These are phyloP conservation scores for Spongilla lacustris DNA, from an alignment of 37 sponge, comb jelly and placozoan genomes.

Conservation along the genomic window DNA sequence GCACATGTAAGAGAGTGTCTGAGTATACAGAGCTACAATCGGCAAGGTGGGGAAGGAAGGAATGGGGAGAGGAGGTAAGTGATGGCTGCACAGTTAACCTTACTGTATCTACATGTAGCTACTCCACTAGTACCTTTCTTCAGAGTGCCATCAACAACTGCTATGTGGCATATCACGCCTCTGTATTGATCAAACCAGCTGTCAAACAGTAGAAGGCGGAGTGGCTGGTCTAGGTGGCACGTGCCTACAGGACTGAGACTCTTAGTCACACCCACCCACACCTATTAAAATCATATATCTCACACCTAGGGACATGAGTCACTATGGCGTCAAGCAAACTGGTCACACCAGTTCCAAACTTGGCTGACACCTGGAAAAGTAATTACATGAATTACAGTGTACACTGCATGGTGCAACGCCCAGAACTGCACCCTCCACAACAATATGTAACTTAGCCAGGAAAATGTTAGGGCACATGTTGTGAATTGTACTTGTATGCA, in stretches of 20 bases:
- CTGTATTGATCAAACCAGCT: conserved; percentile 86
- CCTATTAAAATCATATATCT: not conserved
- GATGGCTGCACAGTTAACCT: too few relatives aligned
- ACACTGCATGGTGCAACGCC: too few relatives aligned
- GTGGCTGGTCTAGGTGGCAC: conserved; percentile 20
- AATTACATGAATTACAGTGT: too few relatives aligned
- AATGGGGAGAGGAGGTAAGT: too few relatives aligned
- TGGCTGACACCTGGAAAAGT: conserved; percentile 86
- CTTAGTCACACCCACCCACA: not conserved
- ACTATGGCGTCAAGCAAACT: conserved; percentile 22
- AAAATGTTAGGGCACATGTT: too few relatives aligned
- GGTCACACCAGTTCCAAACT: conserved; percentile 77
- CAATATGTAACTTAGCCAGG: too few relatives aligned
- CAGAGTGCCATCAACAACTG: conserved; percentile 71
- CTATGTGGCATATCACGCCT: conserved; percentile 90
- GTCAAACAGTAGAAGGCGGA: conserved; percentile 80
- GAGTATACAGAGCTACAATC: too few relatives aligned
- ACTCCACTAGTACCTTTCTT: conserved; percentile 31
- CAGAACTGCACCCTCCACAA: too few relatives aligned
- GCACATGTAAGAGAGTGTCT: not conserved
- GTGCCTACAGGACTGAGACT: not conserved
- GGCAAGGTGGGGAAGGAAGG: too few relatives aligned
- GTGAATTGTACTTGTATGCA: not conserved
- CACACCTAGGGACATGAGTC: not conserved
- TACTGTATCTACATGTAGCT: too few relatives aligned